phyloP scores from a whole-genome alignment of 1,140 invertebrate genomes.

The Psilanteris sp. region DNA sequence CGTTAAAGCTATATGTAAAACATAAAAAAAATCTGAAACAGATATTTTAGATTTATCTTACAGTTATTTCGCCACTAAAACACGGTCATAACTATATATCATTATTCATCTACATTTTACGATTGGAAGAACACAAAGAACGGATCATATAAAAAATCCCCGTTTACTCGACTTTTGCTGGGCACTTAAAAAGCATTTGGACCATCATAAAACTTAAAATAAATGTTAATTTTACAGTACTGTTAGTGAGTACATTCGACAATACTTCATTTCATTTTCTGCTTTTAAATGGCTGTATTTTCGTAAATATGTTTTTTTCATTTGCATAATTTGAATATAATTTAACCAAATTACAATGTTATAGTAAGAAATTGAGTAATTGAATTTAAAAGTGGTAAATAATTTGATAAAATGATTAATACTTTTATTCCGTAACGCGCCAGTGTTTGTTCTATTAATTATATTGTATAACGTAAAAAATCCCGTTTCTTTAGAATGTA shows the following conservation, averaged over 20 bases:
- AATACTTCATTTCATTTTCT: not conserved
- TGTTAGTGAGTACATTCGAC: not conserved
- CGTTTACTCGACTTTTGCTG: not conserved
- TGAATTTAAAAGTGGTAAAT: no score
- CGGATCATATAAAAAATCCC: slow-evolving; percentile 9
- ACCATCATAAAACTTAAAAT: slow-evolving; percentile 15
- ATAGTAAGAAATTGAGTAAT: no score
- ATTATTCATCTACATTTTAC: slow-evolving; percentile 31
- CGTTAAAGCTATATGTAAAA: no score
- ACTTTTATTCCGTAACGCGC: no score
- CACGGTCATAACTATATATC: slow-evolving; percentile 14
- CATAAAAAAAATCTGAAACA: slow-evolving; percentile 7
- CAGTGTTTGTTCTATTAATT: no score
- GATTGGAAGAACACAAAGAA: slow-evolving; percentile 23
- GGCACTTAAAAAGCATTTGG: slow-evolving; percentile 11
- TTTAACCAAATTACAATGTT: no score
- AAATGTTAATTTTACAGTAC: slow-evolving; percentile 28
- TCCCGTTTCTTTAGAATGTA: no score
- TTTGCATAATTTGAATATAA: no score
- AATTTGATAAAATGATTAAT: no score
- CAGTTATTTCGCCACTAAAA: slow-evolving; percentile 19
- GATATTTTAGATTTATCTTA: slow-evolving; percentile 13
- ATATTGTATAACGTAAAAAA: no score
- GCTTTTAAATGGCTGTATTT: not conserved
- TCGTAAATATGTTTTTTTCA: no score